phyloP scores from a whole-genome alignment of 2,113 vertebrate genomes.

The Pangasianodon hypophthalmus region DNA sequence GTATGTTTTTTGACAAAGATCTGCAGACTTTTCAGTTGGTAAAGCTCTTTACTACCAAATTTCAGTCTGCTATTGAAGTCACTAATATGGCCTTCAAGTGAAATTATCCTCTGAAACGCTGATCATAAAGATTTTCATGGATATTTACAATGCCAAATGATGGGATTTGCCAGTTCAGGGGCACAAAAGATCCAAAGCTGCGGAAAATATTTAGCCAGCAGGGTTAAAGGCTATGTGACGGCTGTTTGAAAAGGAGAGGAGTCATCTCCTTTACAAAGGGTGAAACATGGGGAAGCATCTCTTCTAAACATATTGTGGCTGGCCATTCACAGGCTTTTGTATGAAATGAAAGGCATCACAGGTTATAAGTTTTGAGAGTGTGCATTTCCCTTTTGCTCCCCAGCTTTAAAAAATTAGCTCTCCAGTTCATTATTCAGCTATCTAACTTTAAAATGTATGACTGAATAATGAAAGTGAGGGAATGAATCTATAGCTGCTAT shows the following conservation, averaged over 20 bases:
- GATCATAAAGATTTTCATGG: slow-evolving; percentile 60
- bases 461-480: background rate
- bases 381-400: background rate
- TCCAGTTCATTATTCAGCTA: background rate
- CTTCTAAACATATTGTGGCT: background rate
- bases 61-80: background rate
- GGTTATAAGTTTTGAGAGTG: background rate
- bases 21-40: background rate
- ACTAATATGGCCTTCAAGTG: slow-evolving; percentile 57
- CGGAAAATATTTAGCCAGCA: slow-evolving; percentile 62
- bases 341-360: slow-evolving; percentile 1
- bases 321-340: background rate
- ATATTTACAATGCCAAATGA: slow-evolving; percentile 56
- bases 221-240: slow-evolving; percentile 55
- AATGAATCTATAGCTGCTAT: background rate
- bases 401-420: background rate
- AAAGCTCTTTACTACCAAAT: background rate
- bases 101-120: slow-evolving; percentile 64
- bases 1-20: background rate
- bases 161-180: slow-evolving; percentile 56
- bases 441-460: background rate
- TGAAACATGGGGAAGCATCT: slow-evolving; percentile 16
- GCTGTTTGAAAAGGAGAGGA: slow-evolving; percentile 56
- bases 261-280: slow-evolving; percentile 29
- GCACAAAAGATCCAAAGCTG: slow-evolving; percentile 61